Conservation (phyloP, 2,888 invertebrate genomes). For the Ormyrus thymus region DNA sequence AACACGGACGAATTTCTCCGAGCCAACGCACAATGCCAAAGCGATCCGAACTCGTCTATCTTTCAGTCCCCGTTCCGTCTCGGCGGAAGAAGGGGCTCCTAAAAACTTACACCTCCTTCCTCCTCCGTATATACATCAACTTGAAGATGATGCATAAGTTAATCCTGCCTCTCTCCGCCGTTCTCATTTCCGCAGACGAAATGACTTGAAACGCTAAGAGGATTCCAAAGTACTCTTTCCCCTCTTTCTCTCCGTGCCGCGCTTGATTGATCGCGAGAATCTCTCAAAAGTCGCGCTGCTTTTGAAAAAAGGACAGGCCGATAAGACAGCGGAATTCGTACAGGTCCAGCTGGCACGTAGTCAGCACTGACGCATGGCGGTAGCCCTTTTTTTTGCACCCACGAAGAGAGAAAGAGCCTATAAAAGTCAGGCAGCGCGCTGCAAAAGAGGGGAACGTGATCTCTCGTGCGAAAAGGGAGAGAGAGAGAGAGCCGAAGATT, state of each 20-base stretch:
- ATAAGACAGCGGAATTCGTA: slow-evolving; percentile 16
- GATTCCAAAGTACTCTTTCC: slow-evolving; percentile 1
- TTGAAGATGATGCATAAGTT: slow-evolving; percentile 39
- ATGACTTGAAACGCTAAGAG: slow-evolving; percentile 29
- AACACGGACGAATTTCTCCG: background rate
- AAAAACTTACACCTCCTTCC: background rate
- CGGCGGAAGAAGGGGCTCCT: background rate
- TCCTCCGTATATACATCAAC: background rate
- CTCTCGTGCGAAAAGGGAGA: too few relatives aligned
- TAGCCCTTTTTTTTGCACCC: background rate
- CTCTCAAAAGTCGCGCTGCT: slow-evolving; percentile 18
- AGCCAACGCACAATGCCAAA: slow-evolving; percentile 30
- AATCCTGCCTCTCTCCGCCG: background rate
- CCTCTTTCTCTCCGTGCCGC: slow-evolving; percentile 7
- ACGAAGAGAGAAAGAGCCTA: slow-evolving; percentile 4
- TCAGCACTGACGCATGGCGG: slow-evolving; percentile 58
- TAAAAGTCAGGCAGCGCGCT: slow-evolving; percentile 31
- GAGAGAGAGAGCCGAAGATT: too few relatives aligned
- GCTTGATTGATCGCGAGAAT: slow-evolving; percentile 41
- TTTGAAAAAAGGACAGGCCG: background rate
- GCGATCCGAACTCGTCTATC: slow-evolving; percentile 23
- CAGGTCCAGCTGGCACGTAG: slow-evolving; percentile 56
- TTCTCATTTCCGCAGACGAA: slow-evolving; percentile 14
- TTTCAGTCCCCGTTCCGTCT: background rate
- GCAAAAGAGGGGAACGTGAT: slow-evolving; percentile 11